Evolutionary conservation across 2,888 invertebrate species (phyloP).

Genomic region (Tetragonisca angustula): DNA sequence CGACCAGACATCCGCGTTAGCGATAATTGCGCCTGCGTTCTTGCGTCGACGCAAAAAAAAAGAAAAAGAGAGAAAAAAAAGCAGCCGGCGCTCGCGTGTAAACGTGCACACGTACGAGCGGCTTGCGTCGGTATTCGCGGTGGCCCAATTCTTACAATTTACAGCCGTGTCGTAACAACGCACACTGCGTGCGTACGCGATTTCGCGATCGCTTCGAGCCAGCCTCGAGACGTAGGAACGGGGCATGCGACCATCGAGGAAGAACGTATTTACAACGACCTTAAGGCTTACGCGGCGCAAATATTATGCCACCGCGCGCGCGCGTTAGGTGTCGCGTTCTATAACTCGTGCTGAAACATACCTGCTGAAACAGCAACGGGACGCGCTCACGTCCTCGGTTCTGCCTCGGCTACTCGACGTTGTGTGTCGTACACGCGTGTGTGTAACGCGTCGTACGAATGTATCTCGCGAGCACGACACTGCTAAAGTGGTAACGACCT

Average conservation of each 20-base stretch:
- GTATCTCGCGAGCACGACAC: slow-evolving; percentile 24
- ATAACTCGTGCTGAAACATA: slow-evolving; percentile 30
- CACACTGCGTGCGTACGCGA: slow-evolving; percentile 61
- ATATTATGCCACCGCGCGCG: slow-evolving; percentile 33
- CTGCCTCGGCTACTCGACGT: background rate
- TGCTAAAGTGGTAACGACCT: slow-evolving; percentile 73
- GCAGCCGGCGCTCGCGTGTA: slow-evolving; percentile 47
- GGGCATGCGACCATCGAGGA: slow-evolving; percentile 49
- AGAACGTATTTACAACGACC: slow-evolving; percentile 42
- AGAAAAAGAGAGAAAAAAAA: slow-evolving; percentile 43
- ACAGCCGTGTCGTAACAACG: slow-evolving; percentile 78
- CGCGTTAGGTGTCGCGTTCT: slow-evolving; percentile 34
- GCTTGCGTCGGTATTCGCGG: slow-evolving; percentile 29
- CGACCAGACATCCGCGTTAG: slow-evolving; percentile 83
- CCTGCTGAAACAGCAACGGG: slow-evolving; percentile 39
- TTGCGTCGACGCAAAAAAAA: slow-evolving; percentile 70
- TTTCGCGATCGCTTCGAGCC: slow-evolving; percentile 60
- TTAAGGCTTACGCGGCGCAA: slow-evolving; percentile 40
- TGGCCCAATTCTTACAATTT: slow-evolving; percentile 83
- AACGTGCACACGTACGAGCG: slow-evolving; percentile 34
- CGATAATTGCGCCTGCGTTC: slow-evolving; percentile 80
- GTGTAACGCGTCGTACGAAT: background rate
- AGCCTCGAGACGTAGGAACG: slow-evolving; percentile 21
- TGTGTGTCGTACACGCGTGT: background rate
- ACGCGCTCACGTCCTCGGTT: slow-evolving; percentile 13